Evolutionary conservation across 2,797 vertebrate genomes (phyloP).

Genomic region (Bucorvus abyssinicus): DNA sequence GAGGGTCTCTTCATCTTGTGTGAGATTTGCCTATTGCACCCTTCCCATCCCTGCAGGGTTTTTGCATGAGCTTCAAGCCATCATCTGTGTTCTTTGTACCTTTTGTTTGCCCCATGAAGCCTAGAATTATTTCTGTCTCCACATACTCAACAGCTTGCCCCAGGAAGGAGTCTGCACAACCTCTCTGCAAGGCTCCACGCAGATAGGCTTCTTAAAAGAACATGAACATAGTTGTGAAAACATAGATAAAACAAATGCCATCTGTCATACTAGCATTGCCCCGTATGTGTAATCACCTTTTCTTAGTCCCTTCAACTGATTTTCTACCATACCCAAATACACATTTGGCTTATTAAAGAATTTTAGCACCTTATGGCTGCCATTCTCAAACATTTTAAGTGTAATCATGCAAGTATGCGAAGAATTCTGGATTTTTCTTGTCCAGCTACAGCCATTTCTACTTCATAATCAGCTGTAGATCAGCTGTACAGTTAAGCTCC

Average conservation of each 20-base stretch:
- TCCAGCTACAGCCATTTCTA: not conserved
- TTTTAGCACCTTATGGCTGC: conserved; percentile 33
- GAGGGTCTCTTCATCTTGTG: not conserved
- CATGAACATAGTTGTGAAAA: conserved; percentile 45
- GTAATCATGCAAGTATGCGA: not conserved
- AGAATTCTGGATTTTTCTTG: conserved; percentile 14
- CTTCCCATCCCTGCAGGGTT: not conserved
- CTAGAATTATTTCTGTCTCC: not conserved
- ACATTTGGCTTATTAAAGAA: conserved; percentile 37
- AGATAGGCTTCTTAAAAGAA: conserved; percentile 37
- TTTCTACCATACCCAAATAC: conserved; percentile 14
- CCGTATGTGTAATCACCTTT: conserved; percentile 43
- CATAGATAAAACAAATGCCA: conserved; percentile 63
- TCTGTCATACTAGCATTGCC: conserved; percentile 41
- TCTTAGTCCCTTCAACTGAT: conserved; percentile 23
- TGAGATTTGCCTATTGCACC: not conserved
- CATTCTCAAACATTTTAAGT: conserved; percentile 7
- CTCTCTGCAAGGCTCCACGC: conserved; percentile 22
- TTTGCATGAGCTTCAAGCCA: not conserved
- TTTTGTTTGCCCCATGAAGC: not conserved
- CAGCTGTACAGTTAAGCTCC: not conserved
- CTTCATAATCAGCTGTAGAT: not conserved
- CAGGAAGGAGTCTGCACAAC: not conserved
- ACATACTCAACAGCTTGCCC: not conserved
- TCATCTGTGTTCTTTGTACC: not conserved